Evolutionary conservation across 2,113 vertebrate species (phyloP).

Genomic region (Trematocara zebra): DNA sequence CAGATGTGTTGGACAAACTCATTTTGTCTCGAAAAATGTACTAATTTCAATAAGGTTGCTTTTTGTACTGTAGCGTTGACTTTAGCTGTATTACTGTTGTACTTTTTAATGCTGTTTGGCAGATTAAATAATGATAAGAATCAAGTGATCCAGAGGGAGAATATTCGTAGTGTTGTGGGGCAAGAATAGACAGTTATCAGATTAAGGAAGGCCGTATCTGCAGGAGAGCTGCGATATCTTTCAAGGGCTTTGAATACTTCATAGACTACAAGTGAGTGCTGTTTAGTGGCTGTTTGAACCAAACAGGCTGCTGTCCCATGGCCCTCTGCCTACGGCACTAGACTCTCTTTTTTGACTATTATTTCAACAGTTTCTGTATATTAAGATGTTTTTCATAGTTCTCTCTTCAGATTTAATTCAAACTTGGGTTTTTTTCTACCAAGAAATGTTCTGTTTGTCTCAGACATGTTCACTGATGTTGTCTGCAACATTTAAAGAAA

Average conservation of each 20-base stretch:
- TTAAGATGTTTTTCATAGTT: not conserved
- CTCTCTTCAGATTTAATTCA: not conserved
- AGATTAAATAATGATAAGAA: not conserved
- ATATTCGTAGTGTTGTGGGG: not conserved
- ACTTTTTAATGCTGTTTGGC: not conserved
- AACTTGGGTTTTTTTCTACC: accelerated
- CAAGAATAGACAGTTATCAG: not conserved
- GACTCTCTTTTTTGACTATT: not conserved
- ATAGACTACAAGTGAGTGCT: not conserved
- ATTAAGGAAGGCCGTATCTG: not conserved
- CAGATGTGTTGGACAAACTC: not conserved
- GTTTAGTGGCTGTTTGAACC: not conserved
- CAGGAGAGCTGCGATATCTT: not conserved
- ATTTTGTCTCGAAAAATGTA: not conserved
- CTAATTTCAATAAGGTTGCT: not conserved
- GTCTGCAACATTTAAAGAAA: not conserved
- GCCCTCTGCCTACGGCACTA: not conserved
- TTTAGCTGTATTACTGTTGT: not conserved
- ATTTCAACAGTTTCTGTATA: not conserved
- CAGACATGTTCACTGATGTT: not conserved
- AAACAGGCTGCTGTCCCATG: not conserved
- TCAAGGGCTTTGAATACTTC: not conserved
- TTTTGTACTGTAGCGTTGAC: not conserved
- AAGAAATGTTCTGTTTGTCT: not conserved
- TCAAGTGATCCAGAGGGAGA: not conserved